Percentiles rank a stretch among this genome's conserved stretches.
Evolutionary conservation across 2,888 invertebrate genomes (phyloP).

Genomic region (Shargacucullia verbasci): DNA sequence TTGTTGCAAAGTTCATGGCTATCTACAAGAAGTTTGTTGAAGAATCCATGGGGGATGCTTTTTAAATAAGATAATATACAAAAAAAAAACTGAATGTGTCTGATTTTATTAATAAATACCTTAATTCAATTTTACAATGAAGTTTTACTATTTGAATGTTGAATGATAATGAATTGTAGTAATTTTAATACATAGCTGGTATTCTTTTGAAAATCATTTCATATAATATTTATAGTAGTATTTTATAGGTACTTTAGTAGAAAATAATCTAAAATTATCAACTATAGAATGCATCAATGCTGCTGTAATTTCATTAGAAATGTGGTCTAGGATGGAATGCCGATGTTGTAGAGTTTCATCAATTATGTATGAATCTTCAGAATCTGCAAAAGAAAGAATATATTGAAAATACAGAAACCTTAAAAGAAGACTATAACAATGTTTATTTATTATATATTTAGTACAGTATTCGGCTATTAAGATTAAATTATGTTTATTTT

Average conservation of each 20-base stretch:
- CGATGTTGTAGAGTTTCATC: slow-evolving; percentile 66
- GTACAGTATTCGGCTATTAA: too few relatives aligned
- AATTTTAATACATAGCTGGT: background rate
- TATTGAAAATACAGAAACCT: background rate
- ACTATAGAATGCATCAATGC: slow-evolving; percentile 80
- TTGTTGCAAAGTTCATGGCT: slow-evolving; percentile 98
- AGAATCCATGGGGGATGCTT: slow-evolving; percentile 90
- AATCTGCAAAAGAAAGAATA: slow-evolving; percentile 63
- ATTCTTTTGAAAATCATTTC: slow-evolving; percentile 1
- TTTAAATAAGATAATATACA: slow-evolving; percentile 63
- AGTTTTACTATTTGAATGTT: slow-evolving; percentile 37
- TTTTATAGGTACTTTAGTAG: slow-evolving; percentile 74
- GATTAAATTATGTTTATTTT: too few relatives aligned
- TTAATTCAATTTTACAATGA: slow-evolving; percentile 19
- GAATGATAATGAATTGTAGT: slow-evolving; percentile 1
- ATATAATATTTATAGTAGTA: slow-evolving; percentile 76
- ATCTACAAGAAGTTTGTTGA: slow-evolving; percentile 97
- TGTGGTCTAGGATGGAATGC: slow-evolving; percentile 74
- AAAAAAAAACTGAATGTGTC: slow-evolving; percentile 29
- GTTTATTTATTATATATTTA: too few relatives aligned
- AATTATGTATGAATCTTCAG: slow-evolving; percentile 66
- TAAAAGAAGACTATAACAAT: too few relatives aligned
- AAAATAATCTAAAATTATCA: slow-evolving; percentile 82
- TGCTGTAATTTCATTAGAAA: slow-evolving; percentile 80
- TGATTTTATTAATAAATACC: slow-evolving; percentile 46